These are phyloP conservation scores for Tamias sibiricus DNA, from an alignment of 2,113 vertebrate species.

Conservation along the genomic window DNA sequence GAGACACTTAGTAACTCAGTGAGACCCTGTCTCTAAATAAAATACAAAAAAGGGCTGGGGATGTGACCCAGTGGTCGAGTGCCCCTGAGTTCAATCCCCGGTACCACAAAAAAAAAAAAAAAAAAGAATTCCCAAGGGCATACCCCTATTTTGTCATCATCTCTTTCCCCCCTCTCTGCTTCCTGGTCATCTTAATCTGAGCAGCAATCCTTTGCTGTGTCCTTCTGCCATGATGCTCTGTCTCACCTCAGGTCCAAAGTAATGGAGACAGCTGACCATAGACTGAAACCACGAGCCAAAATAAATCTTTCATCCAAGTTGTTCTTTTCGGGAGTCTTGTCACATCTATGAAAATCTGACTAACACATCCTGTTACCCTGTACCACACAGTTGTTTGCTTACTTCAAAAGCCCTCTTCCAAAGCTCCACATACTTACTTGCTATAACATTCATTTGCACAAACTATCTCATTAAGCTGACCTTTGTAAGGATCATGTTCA, in stretches of 20 bases:
- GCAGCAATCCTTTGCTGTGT: background rate
- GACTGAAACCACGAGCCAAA: background rate
- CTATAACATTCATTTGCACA: background rate
- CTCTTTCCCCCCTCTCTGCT: background rate
- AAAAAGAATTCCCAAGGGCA: too few relatives aligned
- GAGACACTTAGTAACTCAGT: too few relatives aligned
- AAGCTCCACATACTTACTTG: background rate
- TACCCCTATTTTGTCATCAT: background rate
- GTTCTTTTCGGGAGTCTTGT: background rate
- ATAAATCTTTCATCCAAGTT: background rate
- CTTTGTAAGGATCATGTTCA: background rate
- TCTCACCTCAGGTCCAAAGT: background rate
- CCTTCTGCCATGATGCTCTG: background rate
- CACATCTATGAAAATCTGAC: background rate
- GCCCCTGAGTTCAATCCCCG: too few relatives aligned
- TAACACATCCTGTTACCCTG: background rate
- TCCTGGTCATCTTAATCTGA: background rate
- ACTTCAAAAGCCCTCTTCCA: background rate
- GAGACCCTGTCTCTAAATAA: too few relatives aligned
- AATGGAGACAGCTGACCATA: background rate
- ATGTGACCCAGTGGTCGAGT: too few relatives aligned
- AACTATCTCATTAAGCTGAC: background rate
- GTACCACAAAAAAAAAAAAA: too few relatives aligned
- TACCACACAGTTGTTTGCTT: background rate
- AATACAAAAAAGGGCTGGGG: too few relatives aligned